Conservation (phyloP, 2,888 invertebrate species). For the Meghimatium bilineatum region DNA sequence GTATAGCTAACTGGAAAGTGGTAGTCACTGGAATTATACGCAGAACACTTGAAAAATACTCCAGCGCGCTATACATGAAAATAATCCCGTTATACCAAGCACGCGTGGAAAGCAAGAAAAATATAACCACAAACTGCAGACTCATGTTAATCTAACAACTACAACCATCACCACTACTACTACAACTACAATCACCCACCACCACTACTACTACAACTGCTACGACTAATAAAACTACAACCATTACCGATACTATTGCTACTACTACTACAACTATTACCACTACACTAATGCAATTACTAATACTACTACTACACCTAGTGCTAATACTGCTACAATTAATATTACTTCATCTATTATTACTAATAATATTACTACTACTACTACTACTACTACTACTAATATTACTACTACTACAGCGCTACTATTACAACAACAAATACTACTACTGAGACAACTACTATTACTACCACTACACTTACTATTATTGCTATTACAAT, state of each 20-base stretch:
- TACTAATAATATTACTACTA: no score
- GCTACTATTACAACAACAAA: neutral
- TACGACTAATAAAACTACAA: neutral
- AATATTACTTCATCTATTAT: no score
- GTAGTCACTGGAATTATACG: no score
- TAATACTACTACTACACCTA: neutral
- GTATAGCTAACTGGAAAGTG: no score
- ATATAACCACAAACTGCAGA: no score
- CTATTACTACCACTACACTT: constrained; percentile 5
- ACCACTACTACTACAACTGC: neutral
- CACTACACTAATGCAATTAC: neutral
- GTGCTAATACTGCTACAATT: neutral
- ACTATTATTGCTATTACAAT: neutral
- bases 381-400: no score
- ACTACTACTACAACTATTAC: neutral
- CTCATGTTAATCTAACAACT: neutral
- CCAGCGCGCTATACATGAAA: no score
- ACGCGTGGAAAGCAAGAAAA: no score
- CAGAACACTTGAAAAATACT: no score
- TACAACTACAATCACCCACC: no score
- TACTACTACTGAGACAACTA: constrained; percentile 8
- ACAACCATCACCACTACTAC: neutral
- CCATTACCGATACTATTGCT: neutral
- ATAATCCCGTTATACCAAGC: no score
- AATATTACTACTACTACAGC: neutral